Evolutionary conservation across 1,140 invertebrate species (phyloP).

Genomic region (Bombus balteatus): DNA sequence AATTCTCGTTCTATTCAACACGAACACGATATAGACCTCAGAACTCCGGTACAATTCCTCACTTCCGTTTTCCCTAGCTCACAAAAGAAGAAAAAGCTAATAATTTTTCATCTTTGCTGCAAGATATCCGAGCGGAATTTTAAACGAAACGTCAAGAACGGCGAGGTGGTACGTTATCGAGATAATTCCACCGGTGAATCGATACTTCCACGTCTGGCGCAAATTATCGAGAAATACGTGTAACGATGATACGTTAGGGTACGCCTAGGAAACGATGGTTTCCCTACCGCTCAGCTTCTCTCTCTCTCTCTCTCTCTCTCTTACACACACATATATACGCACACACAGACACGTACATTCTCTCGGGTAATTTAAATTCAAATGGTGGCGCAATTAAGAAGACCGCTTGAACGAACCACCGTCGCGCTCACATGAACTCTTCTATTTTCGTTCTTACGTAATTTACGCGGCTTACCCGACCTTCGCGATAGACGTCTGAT

Average conservation of each 20-base stretch:
- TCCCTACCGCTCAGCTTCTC: background rate
- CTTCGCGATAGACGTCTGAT: background rate
- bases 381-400: slow-evolving; percentile 42
- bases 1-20: background rate
- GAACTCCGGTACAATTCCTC: background rate
- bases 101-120: background rate
- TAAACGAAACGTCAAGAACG: slow-evolving; percentile 3
- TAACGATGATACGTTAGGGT: slow-evolving; percentile 12
- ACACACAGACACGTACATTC: no score
- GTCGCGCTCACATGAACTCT: background rate
- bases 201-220: background rate
- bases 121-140: background rate
- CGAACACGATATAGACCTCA: background rate
- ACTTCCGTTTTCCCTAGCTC: background rate
- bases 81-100: background rate
- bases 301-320: background rate
- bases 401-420: slow-evolving; percentile 14
- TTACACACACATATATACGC: no score
- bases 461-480: slow-evolving; percentile 15
- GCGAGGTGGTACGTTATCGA: background rate
- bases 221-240: slow-evolving; percentile 34
- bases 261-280: background rate
- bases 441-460: slow-evolving; percentile 30
- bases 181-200: background rate
- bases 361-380: slow-evolving; percentile 47